Base-by-base conservation (phyloP, 1,140 invertebrate species). In the Drosophila yakuba region DNA sequence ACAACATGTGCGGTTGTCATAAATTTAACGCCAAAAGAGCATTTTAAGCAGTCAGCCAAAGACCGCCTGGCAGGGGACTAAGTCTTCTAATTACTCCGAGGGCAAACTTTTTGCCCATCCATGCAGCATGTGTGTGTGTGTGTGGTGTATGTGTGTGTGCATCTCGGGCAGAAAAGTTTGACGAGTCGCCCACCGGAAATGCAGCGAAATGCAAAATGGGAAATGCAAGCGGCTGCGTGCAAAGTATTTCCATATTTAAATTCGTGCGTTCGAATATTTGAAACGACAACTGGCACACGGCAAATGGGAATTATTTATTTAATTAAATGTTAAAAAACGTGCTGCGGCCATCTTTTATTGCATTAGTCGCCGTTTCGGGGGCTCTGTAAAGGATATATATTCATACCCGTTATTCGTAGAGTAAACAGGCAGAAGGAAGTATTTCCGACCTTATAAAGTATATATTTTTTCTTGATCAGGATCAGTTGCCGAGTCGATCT, bases 1-100 rank as follows among this genome's bases (percentile, higher is more conserved):
- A 80, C 78, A 86, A 69, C 82, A 86, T 81, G 82, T 85, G 82
- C 82, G 82, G 82, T 81, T 86, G 78, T 85, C 81, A 85, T 86
- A 86, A 86, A 86, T 86, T 82, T 86, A 78, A 86, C 78, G 75
- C 66, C 75, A 83, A 88, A 86, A 76, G 74, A 79, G 83, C 71
- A 86, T 88, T 82, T 86, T 82, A 80, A 81, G 74, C 80, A 83
- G 67, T 58, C 69, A 51, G 63, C 64, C 75, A 35, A 57, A 60
- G 74, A 45, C 48, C 59, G 41, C 62, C 48, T 44, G 72, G 45
- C 73, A 39, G 43, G 51, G 55, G 48, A 74, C 66, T 88, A 73
- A 88, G 82, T 72, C 82, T 80, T 85, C 82, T 81, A 85, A 85
- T 85, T 86, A 85, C 82, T 84, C 78, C 47, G 56, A 68, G 44